A percentile compares a stretch with the other conserved stretches of the same genome.
These are phyloP conservation scores for Blennius ocellaris DNA, from an alignment of 2,113 vertebrate species.

Conservation along the genomic window DNA sequence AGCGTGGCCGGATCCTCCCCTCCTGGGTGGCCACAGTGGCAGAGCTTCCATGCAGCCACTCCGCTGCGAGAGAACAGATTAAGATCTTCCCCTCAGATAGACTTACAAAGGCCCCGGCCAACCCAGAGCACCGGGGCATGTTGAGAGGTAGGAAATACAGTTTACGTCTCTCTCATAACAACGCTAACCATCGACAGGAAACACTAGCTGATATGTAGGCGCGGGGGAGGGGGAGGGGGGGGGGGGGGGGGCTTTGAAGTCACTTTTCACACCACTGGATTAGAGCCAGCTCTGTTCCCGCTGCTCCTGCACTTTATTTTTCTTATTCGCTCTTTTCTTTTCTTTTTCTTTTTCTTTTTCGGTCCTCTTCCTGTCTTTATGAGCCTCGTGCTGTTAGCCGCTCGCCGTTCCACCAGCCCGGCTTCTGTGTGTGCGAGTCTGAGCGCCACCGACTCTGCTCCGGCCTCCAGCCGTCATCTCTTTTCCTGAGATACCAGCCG, in stretches of 20 bases:
- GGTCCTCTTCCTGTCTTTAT: slow-evolving; percentile 21
- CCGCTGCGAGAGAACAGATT: slow-evolving; percentile 59
- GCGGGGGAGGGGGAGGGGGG: slow-evolving; percentile 46
- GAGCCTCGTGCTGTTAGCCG: slow-evolving; percentile 43
- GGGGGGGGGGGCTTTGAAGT: slow-evolving; percentile 74
- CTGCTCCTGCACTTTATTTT: slow-evolving; percentile 26
- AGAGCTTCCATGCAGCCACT: slow-evolving; percentile 55
- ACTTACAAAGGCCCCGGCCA: slow-evolving; percentile 69
- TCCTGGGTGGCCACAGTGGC: slow-evolving; percentile 79
- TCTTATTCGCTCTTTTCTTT: slow-evolving; percentile 29
- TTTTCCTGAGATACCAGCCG: slow-evolving; percentile 40
- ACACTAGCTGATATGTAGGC: slow-evolving; percentile 76
- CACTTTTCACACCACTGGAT: slow-evolving; percentile 67
- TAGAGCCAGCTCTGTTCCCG: slow-evolving; percentile 47
- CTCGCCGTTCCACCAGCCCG: slow-evolving; percentile 24
- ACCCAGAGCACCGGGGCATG: slow-evolving; percentile 60
- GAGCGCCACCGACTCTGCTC: slow-evolving; percentile 41
- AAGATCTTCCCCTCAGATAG: slow-evolving; percentile 70
- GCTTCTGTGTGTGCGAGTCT: slow-evolving; percentile 56
- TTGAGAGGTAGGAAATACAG: slow-evolving; percentile 78
- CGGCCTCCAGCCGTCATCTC: slow-evolving; percentile 54
- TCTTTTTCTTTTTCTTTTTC: slow-evolving; percentile 19
- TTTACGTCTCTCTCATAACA: slow-evolving; percentile 80
- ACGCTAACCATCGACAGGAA: slow-evolving; percentile 75
- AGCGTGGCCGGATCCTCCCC: slow-evolving; percentile 62